phyloP scores from a whole-genome alignment of 2,113 vertebrate species.

The Pseudorasbora parva region DNA sequence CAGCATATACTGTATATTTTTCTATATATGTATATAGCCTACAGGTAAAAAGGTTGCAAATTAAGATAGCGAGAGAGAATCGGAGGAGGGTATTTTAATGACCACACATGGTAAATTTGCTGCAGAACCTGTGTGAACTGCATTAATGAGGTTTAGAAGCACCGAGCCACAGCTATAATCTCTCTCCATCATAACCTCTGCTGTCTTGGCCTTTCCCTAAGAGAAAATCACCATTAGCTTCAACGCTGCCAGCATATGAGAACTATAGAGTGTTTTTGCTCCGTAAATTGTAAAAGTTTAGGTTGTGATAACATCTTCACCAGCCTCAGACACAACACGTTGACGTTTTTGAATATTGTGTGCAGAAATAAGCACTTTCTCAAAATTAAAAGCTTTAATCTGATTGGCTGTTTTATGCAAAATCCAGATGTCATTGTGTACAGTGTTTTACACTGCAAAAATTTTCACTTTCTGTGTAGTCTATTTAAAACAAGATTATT shows the following conservation, averaged over 20 bases:
- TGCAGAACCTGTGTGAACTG: constrained; percentile 8
- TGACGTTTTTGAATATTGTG: neutral
- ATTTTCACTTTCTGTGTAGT: no score
- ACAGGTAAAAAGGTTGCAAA: neutral
- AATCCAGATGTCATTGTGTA: no score
- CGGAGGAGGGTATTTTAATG: constrained; percentile 26
- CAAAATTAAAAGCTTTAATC: neutral
- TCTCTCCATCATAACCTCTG: neutral
- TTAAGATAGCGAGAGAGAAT: neutral
- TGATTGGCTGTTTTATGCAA: neutral
- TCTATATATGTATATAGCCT: neutral
- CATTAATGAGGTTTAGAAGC: constrained; percentile 26
- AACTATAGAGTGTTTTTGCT: neutral
- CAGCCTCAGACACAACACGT: neutral
- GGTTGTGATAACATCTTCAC: neutral
- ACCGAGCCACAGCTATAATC: neutral
- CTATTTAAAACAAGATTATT: no score
- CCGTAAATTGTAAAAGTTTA: neutral
- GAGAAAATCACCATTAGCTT: constrained; percentile 7
- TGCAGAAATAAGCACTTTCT: neutral
- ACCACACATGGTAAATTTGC: constrained; percentile 23
- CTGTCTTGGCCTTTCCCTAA: neutral
- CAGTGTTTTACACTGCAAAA: neutral
- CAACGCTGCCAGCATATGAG: neutral
- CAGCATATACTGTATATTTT: neutral